Conservation (phyloP, 2,888 invertebrate genomes). For the Nemurella pictetii region DNA sequence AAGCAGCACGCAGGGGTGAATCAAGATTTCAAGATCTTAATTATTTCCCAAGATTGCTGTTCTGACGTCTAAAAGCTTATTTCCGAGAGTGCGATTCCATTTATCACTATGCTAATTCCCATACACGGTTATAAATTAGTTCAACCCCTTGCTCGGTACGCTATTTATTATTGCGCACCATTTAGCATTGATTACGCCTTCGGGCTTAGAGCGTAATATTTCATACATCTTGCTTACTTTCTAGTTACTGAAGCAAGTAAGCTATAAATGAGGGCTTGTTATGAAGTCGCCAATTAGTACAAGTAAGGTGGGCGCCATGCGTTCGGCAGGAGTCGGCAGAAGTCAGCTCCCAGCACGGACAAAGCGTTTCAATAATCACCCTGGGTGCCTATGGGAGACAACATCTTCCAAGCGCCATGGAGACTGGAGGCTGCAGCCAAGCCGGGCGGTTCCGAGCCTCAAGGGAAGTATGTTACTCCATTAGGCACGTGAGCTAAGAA, state of each 20-base stretch:
- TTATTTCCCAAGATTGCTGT: conserved; percentile 25
- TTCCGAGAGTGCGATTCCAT: neutral
- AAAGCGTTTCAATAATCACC: neutral
- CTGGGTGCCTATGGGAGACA: neutral
- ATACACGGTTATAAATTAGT: conserved; percentile 19
- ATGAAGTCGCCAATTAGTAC: conserved; percentile 1
- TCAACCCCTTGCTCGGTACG: neutral
- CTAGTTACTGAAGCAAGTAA: no score
- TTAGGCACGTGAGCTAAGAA: conserved; percentile 6
- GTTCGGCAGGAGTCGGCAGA: no score
- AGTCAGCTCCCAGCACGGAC: neutral
- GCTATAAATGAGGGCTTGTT: neutral
- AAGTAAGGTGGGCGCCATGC: no score
- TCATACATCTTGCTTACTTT: neutral
- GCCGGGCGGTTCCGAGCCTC: no score
- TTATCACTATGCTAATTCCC: neutral
- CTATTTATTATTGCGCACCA: conserved; percentile 17
- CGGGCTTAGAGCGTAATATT: conserved; percentile 15
- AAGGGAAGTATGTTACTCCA: conserved; percentile 2
- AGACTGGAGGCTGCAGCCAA: no score
- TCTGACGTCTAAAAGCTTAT: neutral
- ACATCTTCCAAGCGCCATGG: neutral
- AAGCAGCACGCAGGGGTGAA: no score
- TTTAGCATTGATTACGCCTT: conserved; percentile 28
- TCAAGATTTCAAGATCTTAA: neutral